Conservation (phyloP, 30 jellyfish, hydroid and myxozoan genomes). For the Aurelia aurita complex sp. Pacific region DNA sequence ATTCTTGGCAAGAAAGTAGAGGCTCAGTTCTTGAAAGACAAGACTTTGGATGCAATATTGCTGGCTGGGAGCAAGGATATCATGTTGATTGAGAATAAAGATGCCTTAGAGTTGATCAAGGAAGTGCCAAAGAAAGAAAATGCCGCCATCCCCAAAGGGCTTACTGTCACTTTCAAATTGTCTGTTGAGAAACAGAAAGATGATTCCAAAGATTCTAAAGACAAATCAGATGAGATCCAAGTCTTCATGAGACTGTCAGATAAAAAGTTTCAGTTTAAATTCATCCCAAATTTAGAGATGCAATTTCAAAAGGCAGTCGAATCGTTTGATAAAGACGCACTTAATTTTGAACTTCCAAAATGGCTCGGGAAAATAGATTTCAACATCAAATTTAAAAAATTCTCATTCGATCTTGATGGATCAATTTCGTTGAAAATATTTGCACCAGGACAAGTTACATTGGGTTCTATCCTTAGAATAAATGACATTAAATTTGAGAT, state of each 20-base stretch:
- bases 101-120: not conserved
- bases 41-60: slow-evolving; percentile 10
- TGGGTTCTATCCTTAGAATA: slow-evolving; percentile 4
- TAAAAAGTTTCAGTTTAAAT: slow-evolving; percentile 10
- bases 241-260: not conserved
- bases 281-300: slow-evolving; percentile 3
- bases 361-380: slow-evolving; percentile 17
- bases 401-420: slow-evolving; percentile 26
- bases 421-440: slow-evolving; percentile 1
- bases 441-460: slow-evolving; percentile 14
- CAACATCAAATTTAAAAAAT: slow-evolving; percentile 4
- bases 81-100: slow-evolving; percentile 3
- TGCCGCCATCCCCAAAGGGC: slow-evolving; percentile 32
- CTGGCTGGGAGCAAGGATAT: slow-evolving; percentile 25
- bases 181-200: not conserved
- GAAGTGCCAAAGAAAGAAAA: not conserved
- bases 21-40: slow-evolving; percentile 2
- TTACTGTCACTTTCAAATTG: not conserved
- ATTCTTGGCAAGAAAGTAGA: slow-evolving; percentile 21
- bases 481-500: not conserved
- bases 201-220: not conserved
- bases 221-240: not conserved
- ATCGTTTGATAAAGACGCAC: slow-evolving; percentile 8
- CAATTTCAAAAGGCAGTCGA: not conserved
- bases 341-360: slow-evolving; percentile 13